A percentile compares a stretch with the other conserved stretches of the same genome.
Evolutionary conservation across 2,797 vertebrate genomes (phyloP).

Genomic region (Furcifer pardalis): DNA sequence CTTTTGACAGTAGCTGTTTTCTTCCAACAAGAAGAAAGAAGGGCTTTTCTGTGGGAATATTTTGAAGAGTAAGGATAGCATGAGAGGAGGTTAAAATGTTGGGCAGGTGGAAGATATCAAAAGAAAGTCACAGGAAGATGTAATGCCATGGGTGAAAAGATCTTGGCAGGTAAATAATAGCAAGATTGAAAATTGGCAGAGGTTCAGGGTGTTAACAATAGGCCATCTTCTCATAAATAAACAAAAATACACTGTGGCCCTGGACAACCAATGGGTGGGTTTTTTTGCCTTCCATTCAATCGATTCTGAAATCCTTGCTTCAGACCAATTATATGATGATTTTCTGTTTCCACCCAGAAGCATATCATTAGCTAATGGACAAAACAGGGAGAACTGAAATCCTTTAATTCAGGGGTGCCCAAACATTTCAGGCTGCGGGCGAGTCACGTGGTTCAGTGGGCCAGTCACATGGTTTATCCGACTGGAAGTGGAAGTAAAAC

Average conservation of each 20-base stretch:
- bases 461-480: too few species aligned
- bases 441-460: too few species aligned
- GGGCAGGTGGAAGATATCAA: too few species aligned
- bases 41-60: not conserved
- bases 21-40: not conserved
- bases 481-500: too few species aligned
- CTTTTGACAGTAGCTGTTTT: not conserved
- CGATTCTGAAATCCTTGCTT: not conserved
- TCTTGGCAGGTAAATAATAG: not conserved
- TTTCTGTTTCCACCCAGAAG: not conserved
- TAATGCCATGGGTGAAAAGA: not conserved
- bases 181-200: not conserved
- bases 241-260: too few species aligned
- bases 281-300: not conserved
- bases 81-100: not conserved
- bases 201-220: not conserved
- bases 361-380: not conserved
- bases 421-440: too few species aligned
- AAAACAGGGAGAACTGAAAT: not conserved
- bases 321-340: not conserved
- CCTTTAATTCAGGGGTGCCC: too few species aligned
- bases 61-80: not conserved
- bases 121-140: too few species aligned
- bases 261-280: too few species aligned
- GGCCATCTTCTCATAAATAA: not conserved